These are phyloP conservation scores for Drosophila antonietae DNA, from an alignment of 2,888 invertebrate species.

Conservation along the genomic window DNA sequence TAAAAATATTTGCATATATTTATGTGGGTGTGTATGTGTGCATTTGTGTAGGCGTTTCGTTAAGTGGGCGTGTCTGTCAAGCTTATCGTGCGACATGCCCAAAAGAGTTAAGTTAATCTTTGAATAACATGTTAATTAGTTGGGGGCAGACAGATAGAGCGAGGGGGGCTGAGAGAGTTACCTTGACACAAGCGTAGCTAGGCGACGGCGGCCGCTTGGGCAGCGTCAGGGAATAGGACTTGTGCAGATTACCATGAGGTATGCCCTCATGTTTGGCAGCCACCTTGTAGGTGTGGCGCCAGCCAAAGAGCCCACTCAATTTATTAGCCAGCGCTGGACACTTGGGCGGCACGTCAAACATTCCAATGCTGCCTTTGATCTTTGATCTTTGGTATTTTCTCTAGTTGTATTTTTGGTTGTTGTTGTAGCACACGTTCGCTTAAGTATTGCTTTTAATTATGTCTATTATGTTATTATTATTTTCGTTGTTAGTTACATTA, in stretches of 20 bases:
- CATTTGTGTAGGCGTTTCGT: neutral
- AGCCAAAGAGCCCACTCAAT: conserved; percentile 90
- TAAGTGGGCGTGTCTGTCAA: conserved; percentile 35
- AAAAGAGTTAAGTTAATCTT: neutral
- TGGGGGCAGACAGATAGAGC: neutral
- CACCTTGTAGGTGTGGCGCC: conserved; percentile 92
- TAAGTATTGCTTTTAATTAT: neutral
- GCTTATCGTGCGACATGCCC: conserved; percentile 7
- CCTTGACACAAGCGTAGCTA: conserved; percentile 78
- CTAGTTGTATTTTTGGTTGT: conserved; percentile 3
- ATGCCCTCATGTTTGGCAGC: conserved; percentile 90
- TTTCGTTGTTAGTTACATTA: no score
- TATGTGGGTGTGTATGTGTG: conserved; percentile 15
- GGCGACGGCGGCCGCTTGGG: conserved; percentile 82
- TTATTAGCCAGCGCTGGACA: conserved; percentile 92
- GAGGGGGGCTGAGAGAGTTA: conserved; percentile 55
- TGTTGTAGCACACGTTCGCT: neutral
- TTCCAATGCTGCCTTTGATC: conserved; percentile 60
- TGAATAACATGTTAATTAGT: conserved; percentile 13
- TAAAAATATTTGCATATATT: conserved; percentile 25
- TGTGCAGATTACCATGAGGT: conserved; percentile 83
- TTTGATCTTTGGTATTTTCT: conserved; percentile 19
- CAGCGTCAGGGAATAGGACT: conserved; percentile 84
- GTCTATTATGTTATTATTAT: no score
- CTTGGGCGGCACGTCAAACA: conserved; percentile 88